Conservation (phyloP, 2,797 vertebrate genomes). For the Caiman crocodilus region DNA sequence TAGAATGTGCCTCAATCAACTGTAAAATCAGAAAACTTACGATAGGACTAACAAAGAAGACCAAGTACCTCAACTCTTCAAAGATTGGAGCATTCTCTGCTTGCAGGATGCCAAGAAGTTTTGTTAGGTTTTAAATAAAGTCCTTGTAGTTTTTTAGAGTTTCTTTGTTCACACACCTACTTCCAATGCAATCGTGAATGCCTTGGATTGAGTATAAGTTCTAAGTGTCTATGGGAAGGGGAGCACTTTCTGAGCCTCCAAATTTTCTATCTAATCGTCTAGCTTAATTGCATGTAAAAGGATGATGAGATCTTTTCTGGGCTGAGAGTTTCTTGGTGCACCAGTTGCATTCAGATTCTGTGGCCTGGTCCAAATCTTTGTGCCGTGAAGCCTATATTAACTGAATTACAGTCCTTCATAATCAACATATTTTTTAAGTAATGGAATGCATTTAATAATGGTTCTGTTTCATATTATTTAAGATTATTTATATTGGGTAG, state of each 20-base stretch:
- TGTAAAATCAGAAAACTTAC: neutral
- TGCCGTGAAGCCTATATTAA: neutral
- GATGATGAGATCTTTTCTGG: neutral
- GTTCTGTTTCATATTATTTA: constrained; percentile 23
- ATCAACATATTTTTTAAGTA: constrained; percentile 41
- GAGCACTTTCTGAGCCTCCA: neutral
- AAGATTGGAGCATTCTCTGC: neutral
- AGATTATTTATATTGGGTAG: constrained; percentile 33
- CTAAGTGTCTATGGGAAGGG: neutral
- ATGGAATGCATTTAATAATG: constrained; percentile 15
- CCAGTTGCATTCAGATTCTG: neutral
- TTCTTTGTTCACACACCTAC: fast-evolving
- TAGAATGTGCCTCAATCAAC: neutral
- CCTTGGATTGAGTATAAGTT: neutral
- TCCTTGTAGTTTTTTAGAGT: neutral
- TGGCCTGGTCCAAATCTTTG: neutral
- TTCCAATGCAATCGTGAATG: neutral
- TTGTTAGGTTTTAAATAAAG: neutral
- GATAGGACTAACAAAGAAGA: neutral
- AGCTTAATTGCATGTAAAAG: neutral
- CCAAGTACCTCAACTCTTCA: neutral
- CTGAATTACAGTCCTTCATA: constrained; percentile 36
- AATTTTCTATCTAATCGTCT: neutral
- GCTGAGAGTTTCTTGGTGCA: neutral
- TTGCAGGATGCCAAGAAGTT: neutral